These are phyloP conservation scores for Sorex araneus DNA, from an alignment of 2,113 vertebrate genomes.

Conservation along the genomic window DNA sequence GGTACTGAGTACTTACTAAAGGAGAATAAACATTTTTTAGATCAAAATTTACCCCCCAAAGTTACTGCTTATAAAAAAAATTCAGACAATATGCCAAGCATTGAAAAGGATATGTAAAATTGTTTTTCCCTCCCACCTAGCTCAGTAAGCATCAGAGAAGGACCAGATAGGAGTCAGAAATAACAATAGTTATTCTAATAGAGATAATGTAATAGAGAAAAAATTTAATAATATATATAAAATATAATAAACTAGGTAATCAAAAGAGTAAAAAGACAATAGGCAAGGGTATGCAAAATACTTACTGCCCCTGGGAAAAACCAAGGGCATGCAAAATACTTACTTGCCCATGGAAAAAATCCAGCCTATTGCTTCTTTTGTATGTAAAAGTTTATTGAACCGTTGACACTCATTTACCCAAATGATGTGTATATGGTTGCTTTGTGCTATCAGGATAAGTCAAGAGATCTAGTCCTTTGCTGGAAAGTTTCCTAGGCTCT, in stretches of 20 bases:
- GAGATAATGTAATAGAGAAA: neutral
- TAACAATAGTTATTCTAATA: slow-evolving; percentile 1
- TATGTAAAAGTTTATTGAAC: slow-evolving; percentile 48
- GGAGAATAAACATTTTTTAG: slow-evolving; percentile 38
- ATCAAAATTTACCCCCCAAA: slow-evolving; percentile 8
- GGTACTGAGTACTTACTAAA: slow-evolving; percentile 58
- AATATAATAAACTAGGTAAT: neutral
- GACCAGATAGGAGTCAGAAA: slow-evolving; percentile 1
- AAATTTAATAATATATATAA: neutral
- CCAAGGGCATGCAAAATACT: neutral
- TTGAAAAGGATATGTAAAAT: neutral
- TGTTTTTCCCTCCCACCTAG: neutral
- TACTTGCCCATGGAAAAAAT: no score
- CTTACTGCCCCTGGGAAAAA: neutral
- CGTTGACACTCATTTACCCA: slow-evolving; percentile 14
- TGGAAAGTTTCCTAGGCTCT: neutral
- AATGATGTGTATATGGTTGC: neutral
- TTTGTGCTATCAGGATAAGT: neutral
- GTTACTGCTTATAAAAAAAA: slow-evolving; percentile 54
- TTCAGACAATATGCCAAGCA: neutral
- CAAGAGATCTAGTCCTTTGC: neutral
- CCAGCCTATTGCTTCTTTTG: neutral
- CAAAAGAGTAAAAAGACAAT: neutral
- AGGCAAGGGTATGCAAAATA: neutral
- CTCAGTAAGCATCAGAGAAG: neutral